Conservation (phyloP, 30 jellyfish, hydroid and myxozoan genomes). For the Cassiopea xamachana region DNA sequence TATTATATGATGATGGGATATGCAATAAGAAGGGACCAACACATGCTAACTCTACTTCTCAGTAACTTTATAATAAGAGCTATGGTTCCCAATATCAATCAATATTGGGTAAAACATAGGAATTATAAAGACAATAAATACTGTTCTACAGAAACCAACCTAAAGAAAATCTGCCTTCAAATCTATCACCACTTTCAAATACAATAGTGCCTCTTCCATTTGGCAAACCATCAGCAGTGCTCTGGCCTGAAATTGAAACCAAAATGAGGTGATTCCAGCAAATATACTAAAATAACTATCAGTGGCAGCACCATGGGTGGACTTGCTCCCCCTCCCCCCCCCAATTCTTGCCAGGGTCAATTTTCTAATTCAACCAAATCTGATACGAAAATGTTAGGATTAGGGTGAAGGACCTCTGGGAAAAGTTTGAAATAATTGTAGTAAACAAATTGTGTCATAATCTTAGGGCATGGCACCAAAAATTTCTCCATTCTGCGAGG, state of each 20-base stretch:
- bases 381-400: not conserved
- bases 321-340: not conserved
- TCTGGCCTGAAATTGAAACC: constrained; percentile 49
- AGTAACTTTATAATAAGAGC: no score
- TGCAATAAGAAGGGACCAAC: no score
- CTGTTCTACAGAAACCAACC: constrained; percentile 54
- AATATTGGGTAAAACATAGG: no score
- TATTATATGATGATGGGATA: no score
- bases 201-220: constrained; percentile 92
- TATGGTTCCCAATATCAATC: no score
- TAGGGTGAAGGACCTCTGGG: no score
- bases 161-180: constrained; percentile 81
- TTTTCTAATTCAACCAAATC: not conserved
- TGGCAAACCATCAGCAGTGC: constrained; percentile 64
- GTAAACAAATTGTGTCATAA: no score
- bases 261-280: not conserved
- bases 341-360: not conserved
- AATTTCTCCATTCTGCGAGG: not conserved
- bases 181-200: constrained; percentile 67
- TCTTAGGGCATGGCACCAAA: not conserved
- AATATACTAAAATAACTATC: no score
- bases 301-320: no score
- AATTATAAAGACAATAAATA: not conserved
- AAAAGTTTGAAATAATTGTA: no score
- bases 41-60: no score